Conservation (phyloP, 92 coral and sea anemone genomes). For the Porites cylindrica region DNA sequence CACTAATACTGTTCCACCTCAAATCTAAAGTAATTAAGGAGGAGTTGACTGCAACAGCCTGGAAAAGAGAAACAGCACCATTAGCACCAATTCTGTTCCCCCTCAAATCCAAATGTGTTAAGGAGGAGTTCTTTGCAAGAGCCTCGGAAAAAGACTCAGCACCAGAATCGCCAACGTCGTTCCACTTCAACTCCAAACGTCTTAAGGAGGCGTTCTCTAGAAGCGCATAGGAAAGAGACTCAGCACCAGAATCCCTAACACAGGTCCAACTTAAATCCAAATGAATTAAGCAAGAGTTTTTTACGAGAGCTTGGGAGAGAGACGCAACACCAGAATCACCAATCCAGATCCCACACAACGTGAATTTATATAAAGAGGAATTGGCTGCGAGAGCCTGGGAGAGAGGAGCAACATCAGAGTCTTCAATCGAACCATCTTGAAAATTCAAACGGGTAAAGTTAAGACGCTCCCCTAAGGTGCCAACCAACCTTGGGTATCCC, state of each 20-base stretch:
- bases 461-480: too few relatives aligned
- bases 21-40: too few relatives aligned
- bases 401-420: too few relatives aligned
- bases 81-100: neutral
- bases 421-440: too few relatives aligned
- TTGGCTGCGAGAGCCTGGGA: too few relatives aligned
- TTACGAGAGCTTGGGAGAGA: neutral
- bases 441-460: too few relatives aligned
- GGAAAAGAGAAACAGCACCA: neutral
- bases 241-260: neutral
- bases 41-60: neutral
- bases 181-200: neutral
- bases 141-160: neutral
- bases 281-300: neutral
- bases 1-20: neutral
- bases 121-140: neutral
- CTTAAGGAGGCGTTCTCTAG: neutral
- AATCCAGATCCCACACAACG: neutral
- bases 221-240: neutral
- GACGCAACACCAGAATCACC: neutral
- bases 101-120: neutral
- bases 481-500: too few relatives aligned
- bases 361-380: too few relatives aligned
- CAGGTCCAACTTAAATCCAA: neutral
- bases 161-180: neutral